Conservation (phyloP, 2,888 invertebrate species). For the Anticlea derivata region DNA sequence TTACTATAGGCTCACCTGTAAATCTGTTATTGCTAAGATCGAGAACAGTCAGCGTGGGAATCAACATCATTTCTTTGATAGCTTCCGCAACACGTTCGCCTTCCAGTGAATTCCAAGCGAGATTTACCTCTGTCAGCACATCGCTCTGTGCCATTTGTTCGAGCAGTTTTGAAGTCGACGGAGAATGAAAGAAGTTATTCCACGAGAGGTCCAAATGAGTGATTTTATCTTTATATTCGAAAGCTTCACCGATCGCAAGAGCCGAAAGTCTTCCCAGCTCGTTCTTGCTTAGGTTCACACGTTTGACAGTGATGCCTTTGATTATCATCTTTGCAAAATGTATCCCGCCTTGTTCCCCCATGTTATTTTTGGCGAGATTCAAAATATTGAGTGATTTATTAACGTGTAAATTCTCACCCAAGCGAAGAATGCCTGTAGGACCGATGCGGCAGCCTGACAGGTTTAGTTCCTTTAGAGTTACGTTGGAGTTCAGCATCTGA, state of each 20-base stretch:
- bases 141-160: constrained; percentile 38
- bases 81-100: constrained; percentile 44
- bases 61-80: constrained; percentile 38
- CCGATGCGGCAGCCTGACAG: constrained; percentile 54
- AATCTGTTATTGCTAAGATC: constrained; percentile 52
- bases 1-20: constrained; percentile 37
- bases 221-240: constrained; percentile 42
- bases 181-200: constrained; percentile 45
- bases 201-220: constrained; percentile 52
- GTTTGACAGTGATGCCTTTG: constrained; percentile 36
- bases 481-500: constrained; percentile 47
- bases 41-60: constrained; percentile 43
- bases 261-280: constrained; percentile 42
- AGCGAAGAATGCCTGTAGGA: constrained; percentile 42
- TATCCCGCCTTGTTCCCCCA: constrained; percentile 49
- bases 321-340: constrained; percentile 43
- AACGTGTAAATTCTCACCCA: constrained; percentile 37
- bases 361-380: constrained; percentile 46
- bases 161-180: constrained; percentile 43
- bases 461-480: constrained; percentile 46
- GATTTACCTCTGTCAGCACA: constrained; percentile 45
- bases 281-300: constrained; percentile 49
- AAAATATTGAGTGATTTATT: constrained; percentile 43
- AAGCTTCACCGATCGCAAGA: constrained; percentile 42
- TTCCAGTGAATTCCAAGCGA: constrained; percentile 49